Percentiles rank a stretch among this genome's conserved stretches.
Evolutionary conservation across 2,888 invertebrate genomes (phyloP).

Genomic region (Dioctria linearis): DNA sequence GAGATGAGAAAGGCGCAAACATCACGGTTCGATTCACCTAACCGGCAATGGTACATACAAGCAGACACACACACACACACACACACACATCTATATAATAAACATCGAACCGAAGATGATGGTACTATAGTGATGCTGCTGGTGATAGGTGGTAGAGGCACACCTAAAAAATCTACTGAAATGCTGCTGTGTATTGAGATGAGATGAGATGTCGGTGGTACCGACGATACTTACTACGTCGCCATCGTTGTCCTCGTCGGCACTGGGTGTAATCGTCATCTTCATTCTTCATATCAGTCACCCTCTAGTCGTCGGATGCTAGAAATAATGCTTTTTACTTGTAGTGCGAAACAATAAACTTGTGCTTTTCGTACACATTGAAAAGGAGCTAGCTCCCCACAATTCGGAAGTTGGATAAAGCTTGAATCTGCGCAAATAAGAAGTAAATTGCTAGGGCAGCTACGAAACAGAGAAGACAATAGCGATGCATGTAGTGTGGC

Average conservation of each 20-base stretch:
- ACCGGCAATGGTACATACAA: neutral
- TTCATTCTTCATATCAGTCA: no score
- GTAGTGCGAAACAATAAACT: conserved; percentile 2
- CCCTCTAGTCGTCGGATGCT: neutral
- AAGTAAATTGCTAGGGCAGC: neutral
- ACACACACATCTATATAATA: no score
- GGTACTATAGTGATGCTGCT: neutral
- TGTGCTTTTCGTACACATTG: conserved; percentile 5
- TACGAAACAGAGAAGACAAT: conserved; percentile 30
- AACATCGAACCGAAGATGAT: neutral
- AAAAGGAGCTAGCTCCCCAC: neutral
- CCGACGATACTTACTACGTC: no score
- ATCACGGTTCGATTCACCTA: neutral
- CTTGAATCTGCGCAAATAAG: conserved; percentile 21
- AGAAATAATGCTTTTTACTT: neutral
- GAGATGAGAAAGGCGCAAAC: conserved; percentile 16
- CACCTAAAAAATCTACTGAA: no score
- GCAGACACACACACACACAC: no score
- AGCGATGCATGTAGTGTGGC: neutral
- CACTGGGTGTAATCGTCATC: no score
- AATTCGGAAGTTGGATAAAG: neutral
- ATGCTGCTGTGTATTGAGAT: no score
- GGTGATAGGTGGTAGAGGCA: no score
- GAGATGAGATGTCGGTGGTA: no score
- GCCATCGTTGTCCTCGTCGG: no score